phyloP scores from a whole-genome alignment of 1,140 invertebrate genomes.

The Drosophila grimshawi region DNA sequence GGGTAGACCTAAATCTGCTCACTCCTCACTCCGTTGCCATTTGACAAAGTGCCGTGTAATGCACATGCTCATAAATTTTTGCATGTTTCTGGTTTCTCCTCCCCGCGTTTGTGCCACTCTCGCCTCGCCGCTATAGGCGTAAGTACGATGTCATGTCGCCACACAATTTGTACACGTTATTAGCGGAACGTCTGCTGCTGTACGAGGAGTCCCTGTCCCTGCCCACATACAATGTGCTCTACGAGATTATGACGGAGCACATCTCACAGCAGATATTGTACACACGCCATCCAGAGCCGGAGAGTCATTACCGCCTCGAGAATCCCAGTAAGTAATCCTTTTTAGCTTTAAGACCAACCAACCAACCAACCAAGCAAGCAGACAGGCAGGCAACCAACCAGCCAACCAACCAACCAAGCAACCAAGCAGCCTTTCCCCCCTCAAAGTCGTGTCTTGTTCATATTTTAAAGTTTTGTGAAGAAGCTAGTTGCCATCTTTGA shows the following conservation, averaged over 20 bases:
- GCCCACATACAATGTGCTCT: conserved; percentile 99
- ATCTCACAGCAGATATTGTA: conserved; percentile 97
- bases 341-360: not conserved
- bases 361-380: not conserved
- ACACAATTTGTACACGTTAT: conserved; percentile 98
- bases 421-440: too few species aligned
- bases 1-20: not conserved
- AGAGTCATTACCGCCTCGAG: conserved; percentile 97
- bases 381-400: not conserved
- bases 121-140: conserved; percentile 87
- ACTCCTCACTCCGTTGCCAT: not conserved
- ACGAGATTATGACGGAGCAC: conserved; percentile 99
- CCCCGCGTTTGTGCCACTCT: not conserved
- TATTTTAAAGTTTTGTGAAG: not conserved
- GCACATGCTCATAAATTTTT: conserved; percentile 47
- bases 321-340: conserved; percentile 94
- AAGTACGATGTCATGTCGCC: conserved; percentile 99
- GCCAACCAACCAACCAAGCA: not conserved
- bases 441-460: not conserved
- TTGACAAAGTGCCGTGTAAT: conserved; percentile 42
- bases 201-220: conserved; percentile 95
- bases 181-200: conserved; percentile 95
- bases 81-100: conserved; percentile 12
- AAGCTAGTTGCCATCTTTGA: not conserved
- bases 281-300: conserved; percentile 95